A percentile compares a stretch with the other conserved stretches of the same genome.
Conservation (phyloP, 1,140 invertebrate species). For the Homarus americanus region DNA sequence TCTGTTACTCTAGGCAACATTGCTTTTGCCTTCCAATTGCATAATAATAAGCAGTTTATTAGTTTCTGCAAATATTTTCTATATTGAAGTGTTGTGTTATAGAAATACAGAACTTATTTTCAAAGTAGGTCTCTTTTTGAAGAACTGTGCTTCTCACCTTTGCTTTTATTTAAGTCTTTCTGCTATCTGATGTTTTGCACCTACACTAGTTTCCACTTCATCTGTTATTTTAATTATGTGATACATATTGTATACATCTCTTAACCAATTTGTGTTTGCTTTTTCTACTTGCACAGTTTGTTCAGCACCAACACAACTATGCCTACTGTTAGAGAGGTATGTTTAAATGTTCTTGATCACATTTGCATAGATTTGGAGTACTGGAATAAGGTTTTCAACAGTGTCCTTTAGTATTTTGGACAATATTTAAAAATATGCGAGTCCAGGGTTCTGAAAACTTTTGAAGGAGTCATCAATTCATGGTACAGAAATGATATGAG, state of each 20-base stretch:
- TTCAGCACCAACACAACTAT: conserved; percentile 37
- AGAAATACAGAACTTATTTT: too few species aligned
- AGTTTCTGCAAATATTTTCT: too few species aligned
- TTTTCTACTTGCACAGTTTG: conserved; percentile 54
- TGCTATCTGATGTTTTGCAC: background rate
- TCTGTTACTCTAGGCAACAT: too few species aligned
- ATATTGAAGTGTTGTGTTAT: too few species aligned
- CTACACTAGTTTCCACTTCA: background rate
- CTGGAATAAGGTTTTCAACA: too few species aligned
- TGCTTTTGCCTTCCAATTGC: too few species aligned
- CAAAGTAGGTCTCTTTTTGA: background rate
- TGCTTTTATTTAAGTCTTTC: background rate
- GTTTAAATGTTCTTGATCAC: background rate
- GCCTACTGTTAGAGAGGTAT: conserved; percentile 8
- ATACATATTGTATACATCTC: background rate
- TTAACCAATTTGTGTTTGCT: background rate
- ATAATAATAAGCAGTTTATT: too few species aligned
- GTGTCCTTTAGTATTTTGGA: too few species aligned
- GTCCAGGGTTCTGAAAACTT: too few species aligned
- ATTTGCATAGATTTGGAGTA: background rate
- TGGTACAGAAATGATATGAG: too few species aligned
- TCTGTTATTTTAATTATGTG: background rate
- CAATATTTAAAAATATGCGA: too few species aligned
- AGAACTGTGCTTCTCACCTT: background rate
- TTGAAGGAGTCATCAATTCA: too few species aligned